Evolutionary conservation across 2,113 vertebrate genomes (phyloP).

Genomic region (Thamnaconus septentrionalis): DNA sequence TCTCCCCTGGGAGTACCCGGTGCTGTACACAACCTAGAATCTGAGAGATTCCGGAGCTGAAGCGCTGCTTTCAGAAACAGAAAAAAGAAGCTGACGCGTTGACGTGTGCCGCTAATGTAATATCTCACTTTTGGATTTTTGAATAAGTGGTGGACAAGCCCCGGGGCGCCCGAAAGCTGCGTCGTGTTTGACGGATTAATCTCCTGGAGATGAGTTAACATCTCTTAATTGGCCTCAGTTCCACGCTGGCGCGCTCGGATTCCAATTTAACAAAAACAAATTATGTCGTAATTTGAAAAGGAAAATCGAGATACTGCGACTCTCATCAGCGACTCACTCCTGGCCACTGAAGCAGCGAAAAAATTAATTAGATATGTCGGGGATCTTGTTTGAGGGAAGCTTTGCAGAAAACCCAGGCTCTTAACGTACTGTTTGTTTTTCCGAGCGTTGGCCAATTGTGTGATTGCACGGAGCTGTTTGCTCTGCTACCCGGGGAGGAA

Average conservation of each 20-base stretch:
- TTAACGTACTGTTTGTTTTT: constrained; percentile 6
- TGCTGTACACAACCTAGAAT: constrained; percentile 27
- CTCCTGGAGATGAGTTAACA: constrained; percentile 14
- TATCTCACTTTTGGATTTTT: neutral
- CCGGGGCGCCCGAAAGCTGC: neutral
- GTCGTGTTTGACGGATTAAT: constrained; percentile 1
- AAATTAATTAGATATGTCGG: constrained; percentile 37
- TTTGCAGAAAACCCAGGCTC: constrained; percentile 10
- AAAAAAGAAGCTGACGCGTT: neutral
- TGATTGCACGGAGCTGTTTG: constrained; percentile 8
- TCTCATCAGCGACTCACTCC: constrained; percentile 20
- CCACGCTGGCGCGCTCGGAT: constrained; percentile 24
- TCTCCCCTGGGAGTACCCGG: constrained; percentile 1
- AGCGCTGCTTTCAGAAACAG: neutral
- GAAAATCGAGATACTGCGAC: constrained; percentile 22
- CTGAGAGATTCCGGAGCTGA: neutral
- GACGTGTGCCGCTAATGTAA: constrained; percentile 3
- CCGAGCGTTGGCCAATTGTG: neutral
- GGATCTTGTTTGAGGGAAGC: constrained; percentile 22
- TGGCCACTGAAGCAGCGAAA: constrained; percentile 25
- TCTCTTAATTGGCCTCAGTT: constrained; percentile 49
- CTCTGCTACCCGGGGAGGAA: constrained; percentile 7
- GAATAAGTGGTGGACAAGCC: neutral
- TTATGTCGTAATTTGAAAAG: constrained; percentile 16
- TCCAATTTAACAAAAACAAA: constrained; percentile 27